Conservation (phyloP, 2,888 invertebrate genomes). For the Tanytarsus gracilentus region DNA sequence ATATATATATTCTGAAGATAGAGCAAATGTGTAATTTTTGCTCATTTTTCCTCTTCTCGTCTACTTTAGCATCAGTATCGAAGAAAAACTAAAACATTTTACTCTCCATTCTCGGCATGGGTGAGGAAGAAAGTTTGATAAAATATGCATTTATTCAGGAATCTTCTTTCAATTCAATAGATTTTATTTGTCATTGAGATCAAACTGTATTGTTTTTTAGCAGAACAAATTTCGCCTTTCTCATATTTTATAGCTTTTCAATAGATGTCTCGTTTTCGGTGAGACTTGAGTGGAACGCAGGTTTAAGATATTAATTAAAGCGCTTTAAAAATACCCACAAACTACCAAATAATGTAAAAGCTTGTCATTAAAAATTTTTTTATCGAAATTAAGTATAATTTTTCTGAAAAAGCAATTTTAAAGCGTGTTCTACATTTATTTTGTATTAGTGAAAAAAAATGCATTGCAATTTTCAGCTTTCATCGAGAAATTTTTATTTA, state of each 20-base stretch:
- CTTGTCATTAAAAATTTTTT: too few species aligned
- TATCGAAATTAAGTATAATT: too few species aligned
- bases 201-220: too few species aligned
- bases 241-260: background rate
- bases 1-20: too few species aligned
- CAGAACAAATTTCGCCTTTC: too few species aligned
- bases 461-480: background rate
- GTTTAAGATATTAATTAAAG: too few species aligned
- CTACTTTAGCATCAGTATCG: too few species aligned
- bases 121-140: background rate
- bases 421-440: background rate
- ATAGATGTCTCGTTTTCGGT: background rate
- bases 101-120: background rate
- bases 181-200: constrained; percentile 8
- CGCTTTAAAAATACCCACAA: too few species aligned
- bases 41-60: too few species aligned
- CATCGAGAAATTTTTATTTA: background rate
- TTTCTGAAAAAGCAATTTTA: background rate
- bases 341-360: too few species aligned
- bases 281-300: background rate
- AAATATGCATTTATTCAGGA: background rate
- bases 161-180: constrained; percentile 8
- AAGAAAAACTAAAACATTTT: background rate
- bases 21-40: too few species aligned
- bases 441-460: background rate